Conservation (phyloP, 2,888 invertebrate genomes). For the Athrips mouffetella region DNA sequence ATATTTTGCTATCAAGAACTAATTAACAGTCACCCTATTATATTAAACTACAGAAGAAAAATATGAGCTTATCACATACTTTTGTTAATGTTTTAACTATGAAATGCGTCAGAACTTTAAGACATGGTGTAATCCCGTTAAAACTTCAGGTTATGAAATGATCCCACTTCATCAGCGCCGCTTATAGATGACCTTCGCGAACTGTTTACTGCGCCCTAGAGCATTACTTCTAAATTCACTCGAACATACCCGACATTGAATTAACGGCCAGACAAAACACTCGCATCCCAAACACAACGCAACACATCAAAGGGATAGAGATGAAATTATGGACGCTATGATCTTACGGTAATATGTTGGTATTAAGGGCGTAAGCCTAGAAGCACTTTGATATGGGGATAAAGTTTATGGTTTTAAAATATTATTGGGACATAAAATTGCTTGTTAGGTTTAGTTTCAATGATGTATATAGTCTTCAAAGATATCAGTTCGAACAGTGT, state of each 20-base stretch:
- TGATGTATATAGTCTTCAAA: too few species aligned
- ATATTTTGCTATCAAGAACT: too few species aligned
- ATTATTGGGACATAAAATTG: not conserved
- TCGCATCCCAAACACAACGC: constrained; percentile 21
- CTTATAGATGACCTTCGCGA: constrained; percentile 9
- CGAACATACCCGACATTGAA: constrained; percentile 28
- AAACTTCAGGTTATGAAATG: constrained; percentile 6
- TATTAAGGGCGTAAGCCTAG: not conserved
- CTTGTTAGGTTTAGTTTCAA: not conserved
- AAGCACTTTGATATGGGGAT: constrained; percentile 3
- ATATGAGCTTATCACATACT: too few species aligned
- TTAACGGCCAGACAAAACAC: constrained; percentile 15
- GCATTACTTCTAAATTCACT: not conserved
- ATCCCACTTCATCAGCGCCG: constrained; percentile 6
- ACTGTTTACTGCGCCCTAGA: constrained; percentile 8
- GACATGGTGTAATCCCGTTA: constrained; percentile 1
- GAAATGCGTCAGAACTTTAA: too few species aligned
- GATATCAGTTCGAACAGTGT: not conserved
- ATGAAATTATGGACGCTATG: not conserved
- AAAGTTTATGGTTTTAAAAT: not conserved
- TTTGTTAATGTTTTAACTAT: too few species aligned
- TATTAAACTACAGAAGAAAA: too few species aligned
- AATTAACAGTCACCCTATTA: too few species aligned
- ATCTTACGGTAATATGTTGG: not conserved
- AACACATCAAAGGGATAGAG: constrained; percentile 26